Percentiles rank a stretch among this genome's conserved stretches.
phyloP scores from a whole-genome alignment of 2,113 vertebrate genomes.

The Pao palembangensis region DNA sequence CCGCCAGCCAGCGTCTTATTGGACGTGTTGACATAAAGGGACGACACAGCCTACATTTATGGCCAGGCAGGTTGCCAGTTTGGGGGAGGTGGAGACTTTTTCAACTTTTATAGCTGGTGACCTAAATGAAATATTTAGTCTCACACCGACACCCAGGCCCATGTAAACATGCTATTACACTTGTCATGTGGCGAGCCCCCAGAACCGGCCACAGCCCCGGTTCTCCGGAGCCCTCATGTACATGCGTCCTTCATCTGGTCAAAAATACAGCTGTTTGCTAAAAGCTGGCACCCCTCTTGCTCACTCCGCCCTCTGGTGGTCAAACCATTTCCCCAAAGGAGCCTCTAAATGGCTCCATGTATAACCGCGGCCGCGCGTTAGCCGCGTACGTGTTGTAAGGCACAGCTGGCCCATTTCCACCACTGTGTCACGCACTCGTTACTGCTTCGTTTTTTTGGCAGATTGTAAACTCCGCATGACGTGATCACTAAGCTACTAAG shows the following conservation, averaged over 20 bases:
- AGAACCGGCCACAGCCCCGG: constrained; percentile 45
- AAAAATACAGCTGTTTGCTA: constrained; percentile 30
- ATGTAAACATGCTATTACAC: constrained; percentile 62
- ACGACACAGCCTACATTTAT: constrained; percentile 58
- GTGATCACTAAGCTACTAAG: constrained; percentile 58
- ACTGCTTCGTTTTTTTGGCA: constrained; percentile 34
- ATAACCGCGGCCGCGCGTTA: constrained; percentile 30
- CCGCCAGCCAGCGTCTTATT: constrained; percentile 35
- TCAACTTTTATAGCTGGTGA: constrained; percentile 62
- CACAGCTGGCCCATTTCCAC: constrained; percentile 43
- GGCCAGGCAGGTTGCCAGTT: constrained; percentile 45
- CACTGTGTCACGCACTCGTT: constrained; percentile 49
- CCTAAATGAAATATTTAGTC: constrained; percentile 66
- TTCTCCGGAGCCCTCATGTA: constrained; percentile 32
- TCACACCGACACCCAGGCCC: constrained; percentile 49
- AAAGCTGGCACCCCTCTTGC: neutral
- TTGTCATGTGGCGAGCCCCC: constrained; percentile 57
- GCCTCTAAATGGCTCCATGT: neutral
- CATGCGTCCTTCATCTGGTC: constrained; percentile 35
- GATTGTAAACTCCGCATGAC: constrained; percentile 40
- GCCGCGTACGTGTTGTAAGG: constrained; percentile 32
- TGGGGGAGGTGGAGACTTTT: constrained; percentile 55
- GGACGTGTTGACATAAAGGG: constrained; percentile 55
- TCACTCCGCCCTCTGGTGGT: too few relatives aligned
- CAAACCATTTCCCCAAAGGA: too few relatives aligned